Base-by-base conservation (phyloP, 2,888 invertebrate genomes). In the Balanococcus diminutus region DNA sequence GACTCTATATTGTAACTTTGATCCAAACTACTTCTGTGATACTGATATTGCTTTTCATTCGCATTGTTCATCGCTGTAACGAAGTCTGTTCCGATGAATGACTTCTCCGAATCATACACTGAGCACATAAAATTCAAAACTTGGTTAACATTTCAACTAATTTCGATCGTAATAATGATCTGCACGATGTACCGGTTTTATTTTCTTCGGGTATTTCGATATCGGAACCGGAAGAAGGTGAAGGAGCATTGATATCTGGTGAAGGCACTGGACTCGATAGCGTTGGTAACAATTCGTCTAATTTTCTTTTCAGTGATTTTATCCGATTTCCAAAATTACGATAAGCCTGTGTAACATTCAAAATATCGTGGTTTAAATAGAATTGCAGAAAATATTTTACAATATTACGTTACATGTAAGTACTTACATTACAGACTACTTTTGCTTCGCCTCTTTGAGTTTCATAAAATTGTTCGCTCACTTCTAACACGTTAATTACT, bases 361-460 rank as follows among this genome's bases (percentile, higher is more conserved):
- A 87, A 72, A 31, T 16, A n/a, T 61, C 6, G 22, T 22, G 2
- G 14, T 9, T 14, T 14, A 14, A 16, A 16, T 85, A 9, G 87
- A 32, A 79, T 22, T 56, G 36, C n/a, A n/a, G n/a, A n/a, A 36
- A 36, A 36, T 6, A 36, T 14, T 9, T 31, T 31, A 36, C 25
- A n/a, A 28, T 6, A 42, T 42, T 42, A 42, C 11, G 25, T n/a
- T 22, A 9, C 72, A 2, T 8, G 16, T 19, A 11, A 14, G 31
- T 31, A 93, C 95, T 94, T 91, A 98, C 98, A 92, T 96, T 97
- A 87, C 96, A 96, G 32, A 98, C 98, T 87, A 98, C 95, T 92
- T 97, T 97, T 16, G 98, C 98, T 91, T 99, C 98, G 6, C 96
- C 95, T 87, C 95, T 92, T 90, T 98, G 98, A 22, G 95, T 95